These are phyloP conservation scores for Artibeus lituratus DNA, from an alignment of 2,797 vertebrate species.

Conservation along the genomic window DNA sequence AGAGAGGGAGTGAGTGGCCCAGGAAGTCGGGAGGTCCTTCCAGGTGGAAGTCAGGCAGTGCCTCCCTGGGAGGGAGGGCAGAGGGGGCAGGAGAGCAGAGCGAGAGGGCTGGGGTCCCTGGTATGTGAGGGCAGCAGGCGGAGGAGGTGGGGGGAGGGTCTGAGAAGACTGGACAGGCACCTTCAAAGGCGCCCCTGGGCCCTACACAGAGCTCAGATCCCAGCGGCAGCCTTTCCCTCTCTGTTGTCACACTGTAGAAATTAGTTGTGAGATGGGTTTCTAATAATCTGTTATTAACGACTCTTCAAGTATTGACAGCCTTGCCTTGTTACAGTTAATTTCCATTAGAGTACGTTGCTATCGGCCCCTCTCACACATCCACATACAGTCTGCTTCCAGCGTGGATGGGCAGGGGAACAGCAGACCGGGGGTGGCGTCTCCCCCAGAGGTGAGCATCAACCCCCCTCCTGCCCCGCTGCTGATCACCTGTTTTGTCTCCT, in stretches of 20 bases:
- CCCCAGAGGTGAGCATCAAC: not conserved
- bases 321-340: not conserved
- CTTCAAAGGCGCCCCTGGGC: not conserved
- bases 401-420: accelerated
- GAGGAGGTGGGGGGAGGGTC: not conserved
- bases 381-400: not conserved
- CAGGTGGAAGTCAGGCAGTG: not conserved
- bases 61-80: not conserved
- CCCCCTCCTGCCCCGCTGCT: not conserved
- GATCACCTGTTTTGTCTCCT: not conserved
- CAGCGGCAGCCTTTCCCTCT: not conserved
- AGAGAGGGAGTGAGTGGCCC: not conserved
- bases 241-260: not conserved
- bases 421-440: not conserved
- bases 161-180: not conserved
- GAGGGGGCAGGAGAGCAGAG: not conserved
- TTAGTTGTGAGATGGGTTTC: not conserved
- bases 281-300: not conserved
- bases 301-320: not conserved
- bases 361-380: not conserved
- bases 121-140: not conserved
- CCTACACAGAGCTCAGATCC: not conserved
- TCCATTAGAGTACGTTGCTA: not conserved
- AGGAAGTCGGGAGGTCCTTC: not conserved
- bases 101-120: too few relatives aligned